Conservation (phyloP, 2,888 invertebrate genomes). For the Dicroscelio sp. region DNA sequence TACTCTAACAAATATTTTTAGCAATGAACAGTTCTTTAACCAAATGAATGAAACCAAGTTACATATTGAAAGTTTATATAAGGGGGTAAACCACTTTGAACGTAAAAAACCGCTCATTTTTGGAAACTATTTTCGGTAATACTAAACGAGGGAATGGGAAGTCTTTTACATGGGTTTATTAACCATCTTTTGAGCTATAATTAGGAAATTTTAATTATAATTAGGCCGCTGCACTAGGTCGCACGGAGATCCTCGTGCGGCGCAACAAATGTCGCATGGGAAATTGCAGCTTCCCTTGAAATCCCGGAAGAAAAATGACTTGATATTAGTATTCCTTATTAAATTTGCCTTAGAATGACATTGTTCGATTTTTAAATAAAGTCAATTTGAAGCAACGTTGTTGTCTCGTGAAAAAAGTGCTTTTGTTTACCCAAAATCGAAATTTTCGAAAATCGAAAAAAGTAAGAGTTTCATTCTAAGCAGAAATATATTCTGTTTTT, state of each 20-base stretch:
- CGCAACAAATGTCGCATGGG: background rate
- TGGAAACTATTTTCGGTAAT: background rate
- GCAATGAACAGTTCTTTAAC: too few relatives aligned
- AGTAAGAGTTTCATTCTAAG: too few relatives aligned
- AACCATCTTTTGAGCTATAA: background rate
- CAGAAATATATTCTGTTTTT: background rate
- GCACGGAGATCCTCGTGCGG: background rate
- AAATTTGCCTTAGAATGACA: conserved; percentile 1
- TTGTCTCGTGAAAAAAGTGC: background rate
- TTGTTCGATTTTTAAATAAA: background rate
- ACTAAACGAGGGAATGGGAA: background rate
- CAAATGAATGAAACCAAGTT: too few relatives aligned
- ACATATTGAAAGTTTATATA: background rate
- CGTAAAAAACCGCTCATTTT: background rate
- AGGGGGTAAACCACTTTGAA: background rate
- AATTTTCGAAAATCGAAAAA: too few relatives aligned
- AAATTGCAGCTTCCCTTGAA: background rate
- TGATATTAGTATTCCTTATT: background rate
- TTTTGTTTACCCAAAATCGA: too few relatives aligned
- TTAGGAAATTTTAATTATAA: background rate
- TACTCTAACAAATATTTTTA: too few relatives aligned
- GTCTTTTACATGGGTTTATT: conserved; percentile 2
- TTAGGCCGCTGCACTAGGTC: background rate
- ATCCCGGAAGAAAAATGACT: background rate
- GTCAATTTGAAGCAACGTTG: background rate